Evolutionary conservation across 1,140 invertebrate species (phyloP).

Genomic region (Plutomurus gul): DNA sequence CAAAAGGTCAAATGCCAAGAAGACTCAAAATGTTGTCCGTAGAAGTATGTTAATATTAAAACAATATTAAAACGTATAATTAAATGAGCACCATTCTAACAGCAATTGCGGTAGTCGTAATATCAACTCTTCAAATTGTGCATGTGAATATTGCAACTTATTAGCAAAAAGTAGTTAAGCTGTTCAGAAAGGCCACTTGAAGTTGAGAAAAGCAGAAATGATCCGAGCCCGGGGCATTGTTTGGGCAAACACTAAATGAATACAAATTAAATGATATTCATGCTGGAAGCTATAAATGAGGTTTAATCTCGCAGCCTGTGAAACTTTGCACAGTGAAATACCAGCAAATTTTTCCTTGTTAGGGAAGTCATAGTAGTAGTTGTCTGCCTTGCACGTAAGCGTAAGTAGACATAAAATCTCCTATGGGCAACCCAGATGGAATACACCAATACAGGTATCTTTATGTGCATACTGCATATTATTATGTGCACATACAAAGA

Average conservation of each 20-base stretch:
- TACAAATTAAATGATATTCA: slow-evolving; percentile 17
- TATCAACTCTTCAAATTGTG: neutral
- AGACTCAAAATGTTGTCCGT: too few relatives aligned
- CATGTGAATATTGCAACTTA: neutral
- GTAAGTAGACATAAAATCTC: neutral
- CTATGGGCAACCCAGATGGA: too few relatives aligned
- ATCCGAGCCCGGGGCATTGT: neutral
- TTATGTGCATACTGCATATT: too few relatives aligned
- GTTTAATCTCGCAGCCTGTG: neutral
- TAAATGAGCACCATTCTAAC: too few relatives aligned
- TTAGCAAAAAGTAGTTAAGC: neutral
- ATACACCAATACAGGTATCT: too few relatives aligned
- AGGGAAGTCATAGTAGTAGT: neutral
- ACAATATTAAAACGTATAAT: too few relatives aligned
- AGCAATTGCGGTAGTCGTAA: too few relatives aligned
- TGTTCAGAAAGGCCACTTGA: neutral
- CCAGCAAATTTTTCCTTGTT: neutral
- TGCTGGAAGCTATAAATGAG: neutral
- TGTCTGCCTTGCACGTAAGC: neutral
- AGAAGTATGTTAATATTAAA: too few relatives aligned
- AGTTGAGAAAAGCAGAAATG: neutral
- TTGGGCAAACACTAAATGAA: slow-evolving; percentile 8
- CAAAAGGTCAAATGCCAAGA: too few relatives aligned
- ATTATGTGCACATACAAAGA: too few relatives aligned
- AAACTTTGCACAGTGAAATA: neutral